These are phyloP conservation scores for Aix galericulata DNA, from an alignment of 2,113 vertebrate species.

Conservation along the genomic window DNA sequence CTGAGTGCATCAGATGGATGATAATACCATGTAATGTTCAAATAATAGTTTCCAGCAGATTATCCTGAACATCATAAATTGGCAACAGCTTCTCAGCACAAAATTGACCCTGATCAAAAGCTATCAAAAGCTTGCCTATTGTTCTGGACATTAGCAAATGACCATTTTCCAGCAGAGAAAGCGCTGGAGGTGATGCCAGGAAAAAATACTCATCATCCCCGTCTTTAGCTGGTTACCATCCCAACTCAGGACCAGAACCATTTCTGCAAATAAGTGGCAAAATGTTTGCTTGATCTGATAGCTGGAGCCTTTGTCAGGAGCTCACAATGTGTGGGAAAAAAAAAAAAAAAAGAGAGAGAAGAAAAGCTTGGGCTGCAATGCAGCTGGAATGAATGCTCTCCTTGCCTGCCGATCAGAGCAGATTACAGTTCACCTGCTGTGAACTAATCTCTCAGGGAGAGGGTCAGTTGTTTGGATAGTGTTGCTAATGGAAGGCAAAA, in stretches of 20 bases:
- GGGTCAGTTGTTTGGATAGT: slow-evolving; percentile 67
- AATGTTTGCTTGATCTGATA: slow-evolving; percentile 62
- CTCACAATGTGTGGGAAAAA: background rate
- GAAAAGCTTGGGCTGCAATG: slow-evolving; percentile 49
- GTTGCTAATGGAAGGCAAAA: slow-evolving; percentile 66
- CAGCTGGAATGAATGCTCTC: slow-evolving; percentile 39
- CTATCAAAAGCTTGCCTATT: background rate
- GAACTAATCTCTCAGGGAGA: slow-evolving; percentile 57
- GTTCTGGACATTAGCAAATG: background rate
- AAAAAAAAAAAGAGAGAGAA: background rate
- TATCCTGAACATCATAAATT: background rate
- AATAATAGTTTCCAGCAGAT: background rate
- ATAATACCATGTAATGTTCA: background rate
- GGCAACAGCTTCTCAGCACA: background rate
- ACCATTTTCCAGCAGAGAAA: background rate
- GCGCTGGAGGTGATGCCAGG: background rate
- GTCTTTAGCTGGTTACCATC: background rate
- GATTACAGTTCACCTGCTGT: slow-evolving; percentile 65
- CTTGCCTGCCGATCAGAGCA: slow-evolving; percentile 33
- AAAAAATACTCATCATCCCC: background rate
- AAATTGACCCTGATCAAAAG: rapidly evolving
- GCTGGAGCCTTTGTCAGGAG: slow-evolving; percentile 6
- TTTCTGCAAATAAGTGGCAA: slow-evolving; percentile 47
- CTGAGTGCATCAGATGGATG: background rate
- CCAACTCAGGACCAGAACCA: background rate